Base-by-base conservation (phyloP, 1,140 invertebrate species). In the Telenomus remus region DNA sequence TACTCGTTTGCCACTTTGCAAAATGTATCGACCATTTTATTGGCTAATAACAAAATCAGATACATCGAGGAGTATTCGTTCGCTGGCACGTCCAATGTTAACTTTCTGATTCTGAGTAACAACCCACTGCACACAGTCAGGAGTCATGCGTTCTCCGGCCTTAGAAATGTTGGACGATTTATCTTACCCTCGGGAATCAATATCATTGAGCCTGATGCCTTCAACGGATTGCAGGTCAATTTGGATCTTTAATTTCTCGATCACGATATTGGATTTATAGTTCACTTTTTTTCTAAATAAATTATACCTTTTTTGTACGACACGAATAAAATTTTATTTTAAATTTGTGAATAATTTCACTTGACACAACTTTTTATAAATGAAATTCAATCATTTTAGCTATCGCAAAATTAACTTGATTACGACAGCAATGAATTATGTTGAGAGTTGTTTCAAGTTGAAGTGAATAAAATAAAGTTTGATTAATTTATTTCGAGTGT, bases 1-100 rank as follows among this genome's bases (percentile, higher is more conserved):
- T 95, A 95, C 76, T 92, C 94, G 0, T 95, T 95, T 79, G 93
- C 94, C 9, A 93, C 94, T 0, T 84, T 95, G 4, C 94, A 95
- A 80, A 95, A 95, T 81, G 90, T 95, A 6, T 92, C 92, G 0
- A 90, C 92, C 1, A 92, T 96, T 42, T 85, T 94, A 50, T 82
- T 95, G 9, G 91, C 92, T 9, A 91, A 95, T 86, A 95, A 96
- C 81, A 92, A 92, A 76, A 95, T 96, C 11, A 89, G 89, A 7
- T 91, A 92, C 75, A 93, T 96, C 43, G 94, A 95, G 83, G 91
- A 91, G 1, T 94, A 93, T 79, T 93, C 94, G 7, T 96, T 96
- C 66, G 94, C 94, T 0, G 94, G 94, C 8, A 94, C 94, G 0
- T 93, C 93, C 33, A 95, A 94, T 84, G 91, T 96, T 33, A 92